Base-by-base conservation (phyloP, 2,888 invertebrate genomes). In the Lordiphosa fenestrarum region DNA sequence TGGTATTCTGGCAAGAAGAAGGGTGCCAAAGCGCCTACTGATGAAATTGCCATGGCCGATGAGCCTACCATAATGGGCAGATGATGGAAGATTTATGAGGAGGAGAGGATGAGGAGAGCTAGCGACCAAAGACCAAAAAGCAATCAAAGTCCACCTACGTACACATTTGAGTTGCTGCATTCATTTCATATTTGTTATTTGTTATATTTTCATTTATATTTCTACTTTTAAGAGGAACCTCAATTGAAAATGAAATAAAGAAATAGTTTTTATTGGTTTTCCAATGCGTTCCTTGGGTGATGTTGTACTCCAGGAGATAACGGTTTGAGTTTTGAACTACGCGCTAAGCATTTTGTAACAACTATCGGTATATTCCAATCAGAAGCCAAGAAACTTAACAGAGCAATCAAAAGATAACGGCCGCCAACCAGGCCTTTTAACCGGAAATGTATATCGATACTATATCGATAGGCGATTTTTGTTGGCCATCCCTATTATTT, bases 1-100 rank as follows among this genome's bases (percentile, higher is more conserved):
- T 91, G 95, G 90, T 95, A 93, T 87, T 96, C 96, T 0, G 93
- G 94, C 57, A 96, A 96, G 88, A 93, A 94, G 88, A 96, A 96
- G 91, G 94, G 95, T 0, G 93, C 94, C 71, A 94, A 95, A 81
- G 95, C 95, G 1, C 94, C 94, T 4, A 94, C 92, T n/a, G 95
- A 95, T 68, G 95, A 95, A 85, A 91, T 95, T 38, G 95, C 94
- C 1, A 93, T 94, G 93, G 95, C 94, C 4, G 96, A 96, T 78
- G 96, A 96, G 82, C 95, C 95, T 0, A 94, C 95, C 39, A 94
- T 94, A 84, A 94, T 96, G 66, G 93, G 93, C 76, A 92, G 93
- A 92, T 93, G 35, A 42, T 40, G 37, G 39, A 4, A 36, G n/a
- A 40, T 35, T 13, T 30, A 23, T 19, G 21, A 6, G 10, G 81